phyloP scores from a whole-genome alignment of 2,113 vertebrate species.

The Anolis carolinensis region DNA sequence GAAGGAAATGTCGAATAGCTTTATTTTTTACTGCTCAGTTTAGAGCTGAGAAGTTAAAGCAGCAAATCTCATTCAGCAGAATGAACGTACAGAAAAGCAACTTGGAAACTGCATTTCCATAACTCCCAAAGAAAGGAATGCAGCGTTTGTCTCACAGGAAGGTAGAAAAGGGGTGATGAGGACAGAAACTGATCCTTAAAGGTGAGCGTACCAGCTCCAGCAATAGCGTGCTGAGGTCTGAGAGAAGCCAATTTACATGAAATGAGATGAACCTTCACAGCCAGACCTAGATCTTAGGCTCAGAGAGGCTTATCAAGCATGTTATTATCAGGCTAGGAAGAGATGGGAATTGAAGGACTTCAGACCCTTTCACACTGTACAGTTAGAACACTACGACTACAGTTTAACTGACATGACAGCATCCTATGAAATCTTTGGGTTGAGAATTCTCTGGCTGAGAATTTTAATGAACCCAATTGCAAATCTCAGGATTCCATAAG shows the following conservation, averaged over 20 bases:
- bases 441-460: too few relatives aligned
- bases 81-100: conserved; percentile 45
- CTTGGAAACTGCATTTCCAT: conserved; percentile 40
- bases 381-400: not conserved
- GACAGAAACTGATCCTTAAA: not conserved
- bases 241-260: not conserved
- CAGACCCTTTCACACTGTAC: not conserved
- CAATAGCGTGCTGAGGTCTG: not conserved
- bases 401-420: not conserved
- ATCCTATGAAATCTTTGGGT: too few relatives aligned
- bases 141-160: not conserved
- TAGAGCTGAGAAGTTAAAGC: conserved; percentile 62
- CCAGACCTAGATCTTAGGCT: not conserved
- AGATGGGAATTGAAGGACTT: not conserved
- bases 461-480: too few relatives aligned
- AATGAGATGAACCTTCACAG: not conserved
- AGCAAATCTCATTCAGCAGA: conserved; percentile 64
- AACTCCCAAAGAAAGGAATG: conserved; percentile 2
- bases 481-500: too few relatives aligned
- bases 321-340: not conserved
- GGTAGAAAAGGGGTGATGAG: not conserved
- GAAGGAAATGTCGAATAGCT: conserved; percentile 52
- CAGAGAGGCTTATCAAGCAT: not conserved
- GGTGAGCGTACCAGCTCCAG: not conserved
- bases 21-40: conserved; percentile 51